Conservation (phyloP, 1,140 invertebrate species). For the Drosophila miranda region DNA sequence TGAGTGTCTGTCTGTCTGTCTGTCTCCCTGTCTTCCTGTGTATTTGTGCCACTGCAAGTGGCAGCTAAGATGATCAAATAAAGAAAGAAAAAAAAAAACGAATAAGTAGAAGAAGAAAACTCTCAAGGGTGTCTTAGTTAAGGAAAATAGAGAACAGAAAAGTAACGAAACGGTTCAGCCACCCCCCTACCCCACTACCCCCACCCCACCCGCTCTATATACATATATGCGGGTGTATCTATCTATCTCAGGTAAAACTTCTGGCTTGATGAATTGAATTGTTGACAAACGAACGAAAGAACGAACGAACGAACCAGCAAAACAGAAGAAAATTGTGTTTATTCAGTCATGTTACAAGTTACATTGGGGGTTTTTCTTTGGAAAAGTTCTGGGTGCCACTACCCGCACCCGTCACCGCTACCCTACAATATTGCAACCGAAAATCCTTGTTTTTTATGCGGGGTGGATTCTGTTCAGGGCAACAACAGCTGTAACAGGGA, state of each 20-base stretch:
- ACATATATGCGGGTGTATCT: slow-evolving; percentile 16
- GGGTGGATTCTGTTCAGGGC: no score
- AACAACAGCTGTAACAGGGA: no score
- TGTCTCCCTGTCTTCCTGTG: slow-evolving; percentile 13
- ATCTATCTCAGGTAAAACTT: slow-evolving; percentile 51
- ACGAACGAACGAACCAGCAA: slow-evolving; percentile 55
- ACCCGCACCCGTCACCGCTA: background rate
- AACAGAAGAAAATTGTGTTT: slow-evolving; percentile 76
- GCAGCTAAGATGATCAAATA: slow-evolving; percentile 80
- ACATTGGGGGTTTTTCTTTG: slow-evolving; percentile 12
- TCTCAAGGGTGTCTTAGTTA: slow-evolving; percentile 78
- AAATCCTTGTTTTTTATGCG: no score
- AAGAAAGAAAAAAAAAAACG: slow-evolving; percentile 21
- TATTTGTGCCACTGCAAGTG: slow-evolving; percentile 62
- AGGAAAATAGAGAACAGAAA: slow-evolving; percentile 67
- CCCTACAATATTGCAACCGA: background rate
- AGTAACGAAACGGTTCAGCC: slow-evolving; percentile 64
- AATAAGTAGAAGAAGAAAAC: slow-evolving; percentile 24
- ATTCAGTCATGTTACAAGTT: slow-evolving; percentile 76
- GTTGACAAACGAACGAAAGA: slow-evolving; percentile 62
- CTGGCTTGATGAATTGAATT: slow-evolving; percentile 79
- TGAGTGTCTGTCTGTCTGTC: slow-evolving; percentile 30
- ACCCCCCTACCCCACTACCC: background rate
- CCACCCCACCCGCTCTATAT: background rate
- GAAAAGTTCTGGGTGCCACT: slow-evolving; percentile 1